Percentiles rank a stretch among this genome's conserved stretches.
These are phyloP conservation scores for Acromyrmex echinatior DNA, from an alignment of 1,140 invertebrate genomes.

Conservation along the genomic window DNA sequence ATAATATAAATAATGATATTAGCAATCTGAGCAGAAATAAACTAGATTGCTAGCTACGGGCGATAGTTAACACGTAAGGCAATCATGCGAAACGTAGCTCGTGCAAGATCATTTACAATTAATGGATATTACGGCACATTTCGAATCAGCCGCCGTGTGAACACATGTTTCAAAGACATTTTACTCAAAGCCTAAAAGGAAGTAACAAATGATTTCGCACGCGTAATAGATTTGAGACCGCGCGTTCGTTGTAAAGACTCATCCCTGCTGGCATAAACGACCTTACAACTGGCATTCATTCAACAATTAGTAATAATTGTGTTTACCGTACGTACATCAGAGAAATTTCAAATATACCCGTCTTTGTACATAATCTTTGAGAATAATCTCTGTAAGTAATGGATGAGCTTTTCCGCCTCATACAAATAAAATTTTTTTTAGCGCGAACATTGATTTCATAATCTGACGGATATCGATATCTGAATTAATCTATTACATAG, in stretches of 20 bases:
- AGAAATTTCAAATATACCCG: conserved; percentile 66
- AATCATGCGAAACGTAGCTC: conserved; percentile 14
- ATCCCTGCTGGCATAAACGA: conserved; percentile 47
- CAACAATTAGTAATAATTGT: conserved; percentile 74
- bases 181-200: conserved; percentile 55
- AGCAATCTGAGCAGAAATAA: background rate
- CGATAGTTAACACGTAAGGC: conserved; percentile 24
- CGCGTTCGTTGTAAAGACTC: conserved; percentile 48
- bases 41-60: background rate
- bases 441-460: background rate
- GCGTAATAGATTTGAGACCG: conserved; percentile 62
- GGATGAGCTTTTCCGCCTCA: background rate
- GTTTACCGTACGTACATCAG: conserved; percentile 66
- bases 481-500: conserved; percentile 32
- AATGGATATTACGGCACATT: conserved; percentile 22
- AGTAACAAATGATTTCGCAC: conserved; percentile 50
- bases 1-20: conserved; percentile 2
- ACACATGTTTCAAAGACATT: conserved; percentile 34
- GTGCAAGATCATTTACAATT: conserved; percentile 52
- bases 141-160: background rate
- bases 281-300: conserved; percentile 71
- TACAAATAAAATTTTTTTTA: conserved; percentile 23
- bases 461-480: conserved; percentile 4
- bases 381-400: background rate
- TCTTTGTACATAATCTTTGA: background rate